These are phyloP conservation scores for Byasa hedistus DNA, from an alignment of 2,888 invertebrate species.

Conservation along the genomic window DNA sequence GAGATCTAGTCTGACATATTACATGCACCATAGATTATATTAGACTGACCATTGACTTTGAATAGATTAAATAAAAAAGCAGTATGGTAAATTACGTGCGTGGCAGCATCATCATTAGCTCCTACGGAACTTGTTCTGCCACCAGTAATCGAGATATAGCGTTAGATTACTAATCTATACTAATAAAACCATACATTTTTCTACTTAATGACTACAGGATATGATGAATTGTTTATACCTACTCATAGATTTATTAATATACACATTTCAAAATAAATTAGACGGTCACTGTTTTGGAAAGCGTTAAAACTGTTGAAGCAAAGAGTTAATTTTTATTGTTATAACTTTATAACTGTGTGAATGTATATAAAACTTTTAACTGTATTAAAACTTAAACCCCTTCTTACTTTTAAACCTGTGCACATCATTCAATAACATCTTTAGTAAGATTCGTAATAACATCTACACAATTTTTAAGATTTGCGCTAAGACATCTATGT, in stretches of 20 bases:
- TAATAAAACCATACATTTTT: slow-evolving; percentile 21
- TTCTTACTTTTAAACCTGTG: no score
- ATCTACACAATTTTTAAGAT: no score
- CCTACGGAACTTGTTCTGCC: slow-evolving; percentile 18
- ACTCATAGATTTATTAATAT: neutral
- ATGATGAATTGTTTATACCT: slow-evolving; percentile 24
- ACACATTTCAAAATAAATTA: neutral
- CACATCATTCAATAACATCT: no score
- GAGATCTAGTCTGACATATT: slow-evolving; percentile 18
- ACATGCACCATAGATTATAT: slow-evolving; percentile 16
- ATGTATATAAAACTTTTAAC: no score
- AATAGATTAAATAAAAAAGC: slow-evolving; percentile 21
- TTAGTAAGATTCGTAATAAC: no score
- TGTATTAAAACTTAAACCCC: no score
- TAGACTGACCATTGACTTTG: slow-evolving; percentile 11
- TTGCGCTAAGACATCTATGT: no score
- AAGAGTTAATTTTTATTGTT: no score
- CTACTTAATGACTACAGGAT: slow-evolving; percentile 9
- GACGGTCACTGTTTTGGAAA: neutral
- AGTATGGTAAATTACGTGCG: slow-evolving; percentile 15
- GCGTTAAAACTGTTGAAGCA: no score
- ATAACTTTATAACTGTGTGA: no score
- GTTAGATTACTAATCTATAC: slow-evolving; percentile 13
- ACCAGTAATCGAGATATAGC: slow-evolving; percentile 21
- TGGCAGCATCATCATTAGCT: slow-evolving; percentile 19